Percentiles rank a stretch among this genome's conserved stretches.
phyloP scores from a whole-genome alignment of 2,113 vertebrate species.

The Chionis minor region DNA sequence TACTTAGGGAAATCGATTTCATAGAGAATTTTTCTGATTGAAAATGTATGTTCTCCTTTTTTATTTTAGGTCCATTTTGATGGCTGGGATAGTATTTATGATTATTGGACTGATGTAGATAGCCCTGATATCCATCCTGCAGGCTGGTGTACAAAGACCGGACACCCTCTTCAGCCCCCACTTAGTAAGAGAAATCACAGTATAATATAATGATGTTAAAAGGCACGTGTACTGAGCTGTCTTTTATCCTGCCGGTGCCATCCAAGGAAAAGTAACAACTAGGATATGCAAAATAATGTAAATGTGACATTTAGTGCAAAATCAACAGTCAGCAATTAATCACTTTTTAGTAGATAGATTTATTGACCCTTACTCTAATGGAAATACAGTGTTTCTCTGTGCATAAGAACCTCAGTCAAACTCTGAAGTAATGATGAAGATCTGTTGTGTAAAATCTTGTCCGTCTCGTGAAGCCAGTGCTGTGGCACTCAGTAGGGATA shows the following conservation, averaged over 20 bases:
- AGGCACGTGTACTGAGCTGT: not conserved
- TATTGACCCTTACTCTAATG: not conserved
- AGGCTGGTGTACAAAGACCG: constrained; percentile 85
- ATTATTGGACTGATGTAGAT: constrained; percentile 86
- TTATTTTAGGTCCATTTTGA: constrained; percentile 82
- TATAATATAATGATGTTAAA: not conserved
- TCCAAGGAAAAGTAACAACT: not conserved
- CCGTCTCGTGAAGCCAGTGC: not conserved
- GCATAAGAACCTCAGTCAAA: not conserved
- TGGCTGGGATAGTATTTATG: constrained; percentile 83
- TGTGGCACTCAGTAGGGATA: not conserved
- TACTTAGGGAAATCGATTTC: not conserved
- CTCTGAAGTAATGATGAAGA: not conserved
- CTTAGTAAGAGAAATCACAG: constrained; percentile 76
- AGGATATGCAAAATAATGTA: not conserved
- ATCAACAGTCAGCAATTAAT: not conserved
- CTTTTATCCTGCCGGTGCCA: not conserved
- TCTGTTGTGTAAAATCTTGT: not conserved
- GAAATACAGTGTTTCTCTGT: not conserved
- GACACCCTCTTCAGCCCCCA: constrained; percentile 84
- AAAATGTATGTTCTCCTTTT: not conserved
- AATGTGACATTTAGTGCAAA: not conserved
- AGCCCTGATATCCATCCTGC: constrained; percentile 85
- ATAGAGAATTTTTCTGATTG: not conserved
- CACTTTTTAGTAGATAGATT: not conserved